Conservation (phyloP, 2,113 vertebrate genomes). For the Cyphomyrus discorhynchus region DNA sequence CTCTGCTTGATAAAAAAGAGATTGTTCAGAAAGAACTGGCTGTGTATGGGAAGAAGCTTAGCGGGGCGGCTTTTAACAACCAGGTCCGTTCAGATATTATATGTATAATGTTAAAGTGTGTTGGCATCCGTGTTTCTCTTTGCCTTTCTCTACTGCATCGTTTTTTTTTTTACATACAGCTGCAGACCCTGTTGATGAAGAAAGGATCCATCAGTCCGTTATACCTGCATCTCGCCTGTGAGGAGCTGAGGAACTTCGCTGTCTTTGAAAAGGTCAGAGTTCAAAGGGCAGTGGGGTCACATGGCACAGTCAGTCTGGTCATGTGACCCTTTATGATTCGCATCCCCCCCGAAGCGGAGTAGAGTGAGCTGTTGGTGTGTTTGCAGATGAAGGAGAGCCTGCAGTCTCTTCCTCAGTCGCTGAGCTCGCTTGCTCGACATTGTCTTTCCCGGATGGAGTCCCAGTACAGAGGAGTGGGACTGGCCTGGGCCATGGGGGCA, state of each 20-base stretch:
- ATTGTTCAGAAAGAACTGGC: conserved; percentile 70
- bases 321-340: background rate
- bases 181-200: conserved; percentile 72
- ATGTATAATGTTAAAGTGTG: background rate
- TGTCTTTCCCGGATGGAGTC: conserved; percentile 63
- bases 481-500: conserved; percentile 54
- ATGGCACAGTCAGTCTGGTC: background rate
- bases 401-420: conserved; percentile 58
- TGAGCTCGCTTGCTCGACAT: conserved; percentile 62
- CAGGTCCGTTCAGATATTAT: conserved; percentile 63
- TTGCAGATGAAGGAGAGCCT: conserved; percentile 61
- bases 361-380: background rate
- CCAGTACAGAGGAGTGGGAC: conserved; percentile 52
- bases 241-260: conserved; percentile 73
- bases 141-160: background rate
- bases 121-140: background rate
- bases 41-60: conserved; percentile 75
- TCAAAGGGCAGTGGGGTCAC: background rate
- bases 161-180: conserved; percentile 45
- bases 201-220: conserved; percentile 69
- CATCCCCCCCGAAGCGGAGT: background rate
- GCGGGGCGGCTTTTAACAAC: conserved; percentile 80
- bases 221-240: conserved; percentile 73
- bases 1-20: conserved; percentile 57
- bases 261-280: conserved; percentile 70